A percentile compares a stretch with the other conserved stretches of the same genome.
Evolutionary conservation across 2,888 invertebrate genomes (phyloP).

Genomic region (Nemotelus nigrinus): DNA sequence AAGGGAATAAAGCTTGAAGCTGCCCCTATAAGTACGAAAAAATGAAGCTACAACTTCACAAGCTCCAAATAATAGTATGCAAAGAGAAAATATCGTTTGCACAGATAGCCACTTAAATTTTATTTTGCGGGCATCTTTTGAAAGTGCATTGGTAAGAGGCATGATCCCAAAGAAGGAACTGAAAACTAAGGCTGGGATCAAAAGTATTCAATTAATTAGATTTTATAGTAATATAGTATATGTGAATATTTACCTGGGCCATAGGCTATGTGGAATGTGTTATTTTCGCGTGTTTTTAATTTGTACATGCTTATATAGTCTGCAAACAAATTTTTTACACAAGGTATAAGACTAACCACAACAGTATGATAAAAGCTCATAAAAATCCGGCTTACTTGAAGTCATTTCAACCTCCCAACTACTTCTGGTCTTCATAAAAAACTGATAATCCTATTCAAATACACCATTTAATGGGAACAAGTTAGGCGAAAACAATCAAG

Average conservation of each 20-base stretch:
- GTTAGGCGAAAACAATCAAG: background rate
- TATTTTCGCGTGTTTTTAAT: background rate
- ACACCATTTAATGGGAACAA: no score
- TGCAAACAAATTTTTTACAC: no score
- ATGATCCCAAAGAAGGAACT: slow-evolving; percentile 60
- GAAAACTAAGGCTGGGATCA: slow-evolving; percentile 49
- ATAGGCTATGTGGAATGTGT: slow-evolving; percentile 18
- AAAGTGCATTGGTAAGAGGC: slow-evolving; percentile 57
- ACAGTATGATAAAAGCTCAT: no score
- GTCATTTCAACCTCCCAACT: no score
- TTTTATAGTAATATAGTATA: background rate
- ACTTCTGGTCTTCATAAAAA: no score
- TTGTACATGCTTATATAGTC: background rate
- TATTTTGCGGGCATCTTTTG: slow-evolving; percentile 54
- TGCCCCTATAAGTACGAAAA: slow-evolving; percentile 54
- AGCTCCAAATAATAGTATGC: slow-evolving; percentile 55
- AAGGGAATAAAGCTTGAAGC: slow-evolving; percentile 58
- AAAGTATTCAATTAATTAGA: background rate
- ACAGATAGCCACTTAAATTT: slow-evolving; percentile 58
- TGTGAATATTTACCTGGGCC: slow-evolving; percentile 30
- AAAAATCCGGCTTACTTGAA: no score
- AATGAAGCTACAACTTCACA: slow-evolving; percentile 58
- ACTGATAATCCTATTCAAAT: no score
- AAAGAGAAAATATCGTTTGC: slow-evolving; percentile 55
- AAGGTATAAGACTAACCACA: no score